Evolutionary conservation across 2,888 invertebrate species (phyloP), one percentile per base, ranked within the genome.

Genomic region (Campoplex capitator): DNA sequence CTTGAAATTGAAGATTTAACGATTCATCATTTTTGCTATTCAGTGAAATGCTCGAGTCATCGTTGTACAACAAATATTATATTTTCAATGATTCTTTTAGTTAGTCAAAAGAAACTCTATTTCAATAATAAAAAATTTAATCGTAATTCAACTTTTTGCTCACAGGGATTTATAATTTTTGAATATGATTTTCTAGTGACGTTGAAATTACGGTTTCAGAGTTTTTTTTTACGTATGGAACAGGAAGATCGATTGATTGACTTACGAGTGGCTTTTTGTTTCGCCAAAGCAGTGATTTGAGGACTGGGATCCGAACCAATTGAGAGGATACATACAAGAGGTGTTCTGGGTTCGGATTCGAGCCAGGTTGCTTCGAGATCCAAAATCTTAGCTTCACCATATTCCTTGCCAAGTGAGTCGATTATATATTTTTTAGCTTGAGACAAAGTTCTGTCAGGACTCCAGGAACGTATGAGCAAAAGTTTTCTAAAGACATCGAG

Each of bases 271-370:
- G 97, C 97, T 95, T 98, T 97, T 78, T 96, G 95, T 95, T 99
- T 99, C 1, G 99, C 98, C 73, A 99, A 95, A 13, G 96, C 95
- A 62, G 97, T 97, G 88, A 99, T 98, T 95, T 99, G 98, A 13
- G 98, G 97, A n/a, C 99, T 98, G 1, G 99, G 99, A 95, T 99
- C 99, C 0, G 99, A 99, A 0, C 99, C 99, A 91, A 98, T 98
- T 0, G 99, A 98, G 28, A 99, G 95, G 90, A 99, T 97, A 91
- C 99, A 99, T 89, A 99, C 97, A 35, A 99, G 96, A 0, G 99
- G 99, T 0, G 98, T 97, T 48, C 97, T 95, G 0, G 97, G 97
- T 93, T 98, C 98, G 0, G 98, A 98, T 94, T 99, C 99, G 42
- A 95, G 95, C 97, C 98, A 98, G 56, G 98, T 98, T 0, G 95